Evolutionary conservation across 2,113 vertebrate genomes (phyloP), one percentile per base, ranked within the genome.

Genomic region (Perognathus longimembris): DNA sequence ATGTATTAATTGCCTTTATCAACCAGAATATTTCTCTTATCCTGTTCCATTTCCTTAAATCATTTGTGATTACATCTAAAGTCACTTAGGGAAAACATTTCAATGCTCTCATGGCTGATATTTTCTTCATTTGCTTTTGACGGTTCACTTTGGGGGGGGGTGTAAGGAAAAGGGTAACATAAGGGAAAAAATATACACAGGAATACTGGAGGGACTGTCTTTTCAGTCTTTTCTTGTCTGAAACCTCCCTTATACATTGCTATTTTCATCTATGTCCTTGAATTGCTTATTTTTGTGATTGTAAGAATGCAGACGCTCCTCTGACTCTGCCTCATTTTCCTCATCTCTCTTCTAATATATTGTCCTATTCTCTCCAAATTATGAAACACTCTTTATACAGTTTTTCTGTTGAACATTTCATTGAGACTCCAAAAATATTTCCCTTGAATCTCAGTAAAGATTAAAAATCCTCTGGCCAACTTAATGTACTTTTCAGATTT

Each of bases 391-490:
- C 7, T 83, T 61, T 90, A 24, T 12, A 45, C 70, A 54, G 69
- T 22, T 36, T 67, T 4, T 32, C 14, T 34, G 6, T 38, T 92
- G 36, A 64, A 1, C 69, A 7, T 76, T 8, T 32, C 66, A 85
- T 1, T 63, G 76, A 83, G 83, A 84, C 5, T 8, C 42, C 20
- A 85, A 88, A 84, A 2, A 57, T 26, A 45, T 76, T 86, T 88
- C 9, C n/a, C 7, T 80, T 89, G 57, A 59, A 73, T n/a, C 24
- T 92, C 38, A 73, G 54, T 40, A 86, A 92, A 89, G 67, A 89
- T 77, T 73, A 94, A 95, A 93, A 66, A 38, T 79, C 36, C 15
- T 76, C 11, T 40, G 11, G 20, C 1, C 66, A 90, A 90, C 6
- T 42, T 82, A 88, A 67, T 67, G 9, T 32, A 76, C 38, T 75